Base-by-base conservation (phyloP, 2,888 invertebrate species). In the Drosophila koepferae region DNA sequence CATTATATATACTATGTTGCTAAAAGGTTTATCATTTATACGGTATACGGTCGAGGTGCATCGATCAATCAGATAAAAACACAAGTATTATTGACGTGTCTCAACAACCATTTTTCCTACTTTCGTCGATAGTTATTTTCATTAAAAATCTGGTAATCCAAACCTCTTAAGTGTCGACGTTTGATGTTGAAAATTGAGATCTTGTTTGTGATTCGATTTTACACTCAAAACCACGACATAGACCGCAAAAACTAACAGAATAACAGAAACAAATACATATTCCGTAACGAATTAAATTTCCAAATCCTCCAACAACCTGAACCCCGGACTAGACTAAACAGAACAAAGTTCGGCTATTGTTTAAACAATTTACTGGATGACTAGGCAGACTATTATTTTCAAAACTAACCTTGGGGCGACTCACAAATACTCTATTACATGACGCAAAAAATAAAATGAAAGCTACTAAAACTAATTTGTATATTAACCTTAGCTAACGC, bases 181-280 rank as follows among this genome's bases (percentile, higher is more conserved):
- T 44, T 20, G 43, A 34, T 34, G 36, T 14, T 56, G 67, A 65
- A 67, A 67, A 36, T 40, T 53, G 78, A 77, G 43, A 77, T 55
- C 44, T 51, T 55, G 23, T 44, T 75, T 28, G 43, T 28, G 64
- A 71, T 72, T 76, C 14, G 63, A 59, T 67, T 71, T 65, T 65
- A 49, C 54, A 54, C 7, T 12, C 7, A 2, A 23, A 76, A 72
- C 76, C 76, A 67, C 36, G 34, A 36, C 43, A 38, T 31, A 65
- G 46, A 75, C 76, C 76, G 72, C 76, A 76, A 65, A 54, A 67
- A 69, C 65, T 60, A 76, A 65, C 61, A 74, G 41, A 61, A 44
- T 62, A 51, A 43, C 36, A 23, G 12, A 38, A 40, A 38, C 16
- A 23, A 23, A 53, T 23, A 48, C 10, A 49, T n/a, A 38, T 58